Evolutionary conservation across 2,113 vertebrate species (phyloP), one percentile per base, ranked within the genome.

Genomic region (Hemibagrus wyckioides): DNA sequence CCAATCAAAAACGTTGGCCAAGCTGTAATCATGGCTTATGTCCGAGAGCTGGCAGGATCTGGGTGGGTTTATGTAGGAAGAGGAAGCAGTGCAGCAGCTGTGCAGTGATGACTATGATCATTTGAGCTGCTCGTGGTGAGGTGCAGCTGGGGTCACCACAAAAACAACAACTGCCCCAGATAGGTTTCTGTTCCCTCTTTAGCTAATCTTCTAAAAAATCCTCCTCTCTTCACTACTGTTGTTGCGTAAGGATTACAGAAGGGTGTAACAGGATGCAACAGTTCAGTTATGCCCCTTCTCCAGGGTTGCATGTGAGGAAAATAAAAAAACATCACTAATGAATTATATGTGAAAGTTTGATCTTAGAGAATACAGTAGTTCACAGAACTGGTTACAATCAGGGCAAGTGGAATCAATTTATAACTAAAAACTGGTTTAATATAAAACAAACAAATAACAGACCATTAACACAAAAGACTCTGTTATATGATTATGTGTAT

Each of bases 41-140:
- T 57, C 77, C 41, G 33, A 87, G 28, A 79, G 83, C 80, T 59
- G 76, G 63, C 86, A 56, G 81, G 82, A 65, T 91, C 90, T 63
- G 67, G 73, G 57, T 52, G n/a, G 85, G 82, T 83, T 90, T 76
- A 87, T 73, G 77, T 61, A 84, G 75, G 48, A 85, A 84, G 77
- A 83, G 90, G 82, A 90, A 89, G 80, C 82, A 75, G 76, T 8
- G 44, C 25, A 75, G 63, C 89, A 91, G 89, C 89, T 91, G 91
- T 73, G 30, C 44, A 63, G 80, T 75, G 77, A 36, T 87, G 86
- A 81, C 76, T 33, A 89, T 71, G 89, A 89, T 88, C 73, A 85
- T 85, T 33, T 65, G n/a, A 21, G 57, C 44, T 85, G 82, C 67
- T 91, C 85, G 82, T 89, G 77, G 67, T 84, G 83, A 77, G 84